phyloP scores from a whole-genome alignment of 64 coral and sea anemone species.

The Dendrophyllia cribrosa region DNA sequence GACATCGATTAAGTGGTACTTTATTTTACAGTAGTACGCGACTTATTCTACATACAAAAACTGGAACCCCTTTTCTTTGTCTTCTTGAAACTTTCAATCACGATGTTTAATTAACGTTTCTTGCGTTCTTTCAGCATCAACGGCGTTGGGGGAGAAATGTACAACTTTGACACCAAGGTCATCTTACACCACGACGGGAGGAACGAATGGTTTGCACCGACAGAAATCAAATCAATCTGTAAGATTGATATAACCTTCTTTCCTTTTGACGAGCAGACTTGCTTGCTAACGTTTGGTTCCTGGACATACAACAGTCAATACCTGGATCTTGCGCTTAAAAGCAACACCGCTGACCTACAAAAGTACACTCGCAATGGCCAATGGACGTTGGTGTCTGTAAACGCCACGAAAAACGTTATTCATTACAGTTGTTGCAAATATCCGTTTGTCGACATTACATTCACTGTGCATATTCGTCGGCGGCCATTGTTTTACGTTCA shows the following conservation, averaged over 20 bases:
- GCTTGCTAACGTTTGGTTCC: constrained; percentile 67
- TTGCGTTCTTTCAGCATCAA: constrained; percentile 50
- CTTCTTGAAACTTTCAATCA: background rate
- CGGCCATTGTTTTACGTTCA: constrained; percentile 59
- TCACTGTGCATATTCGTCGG: constrained; percentile 68
- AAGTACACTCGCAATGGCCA: constrained; percentile 83
- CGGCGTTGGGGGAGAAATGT: constrained; percentile 44
- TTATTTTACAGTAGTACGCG: too few relatives aligned
- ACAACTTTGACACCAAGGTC: constrained; percentile 62
- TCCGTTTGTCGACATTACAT: constrained; percentile 86
- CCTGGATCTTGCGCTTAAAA: constrained; percentile 59
- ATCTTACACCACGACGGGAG: constrained; percentile 50
- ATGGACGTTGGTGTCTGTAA: constrained; percentile 74
- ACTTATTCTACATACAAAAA: too few relatives aligned
- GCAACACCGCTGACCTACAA: constrained; percentile 64
- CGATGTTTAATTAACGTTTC: too few relatives aligned
- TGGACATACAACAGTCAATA: constrained; percentile 72
- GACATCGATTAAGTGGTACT: too few relatives aligned
- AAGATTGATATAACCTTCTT: constrained; percentile 82
- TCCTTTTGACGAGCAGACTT: constrained; percentile 68
- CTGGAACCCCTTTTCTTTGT: background rate
- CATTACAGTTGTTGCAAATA: constrained; percentile 74
- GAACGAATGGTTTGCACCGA: constrained; percentile 70
- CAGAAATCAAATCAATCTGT: constrained; percentile 73
- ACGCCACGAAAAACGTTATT: constrained; percentile 57